These are phyloP conservation scores for Brenthis ino DNA, from an alignment of 2,888 invertebrate genomes.

Conservation along the genomic window DNA sequence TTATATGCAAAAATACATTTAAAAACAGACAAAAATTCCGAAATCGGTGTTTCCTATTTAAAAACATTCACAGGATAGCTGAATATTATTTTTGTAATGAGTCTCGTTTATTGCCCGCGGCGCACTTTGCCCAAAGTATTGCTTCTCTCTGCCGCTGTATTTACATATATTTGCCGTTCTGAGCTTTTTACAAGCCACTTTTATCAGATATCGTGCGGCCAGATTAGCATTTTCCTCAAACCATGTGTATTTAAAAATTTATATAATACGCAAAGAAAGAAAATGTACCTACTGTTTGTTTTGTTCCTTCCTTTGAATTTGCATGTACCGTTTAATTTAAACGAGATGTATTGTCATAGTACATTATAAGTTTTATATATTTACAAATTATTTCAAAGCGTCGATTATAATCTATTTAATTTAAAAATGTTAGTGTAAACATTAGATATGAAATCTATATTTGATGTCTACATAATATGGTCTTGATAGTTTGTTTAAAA, in stretches of 20 bases:
- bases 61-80: conserved; percentile 44
- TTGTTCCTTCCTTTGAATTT: neutral
- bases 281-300: neutral
- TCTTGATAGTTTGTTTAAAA: neutral
- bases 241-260: conserved; percentile 27
- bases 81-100: conserved; percentile 51
- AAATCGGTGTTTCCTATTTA: conserved; percentile 46
- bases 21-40: conserved; percentile 30
- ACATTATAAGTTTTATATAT: neutral
- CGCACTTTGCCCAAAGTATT: conserved; percentile 46
- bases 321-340: neutral
- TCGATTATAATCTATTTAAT: neutral
- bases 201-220: conserved; percentile 44
- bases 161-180: conserved; percentile 46
- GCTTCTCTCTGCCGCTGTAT: conserved; percentile 42
- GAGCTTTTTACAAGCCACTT: conserved; percentile 46
- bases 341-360: neutral
- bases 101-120: conserved; percentile 45
- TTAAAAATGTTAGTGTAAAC: conserved; percentile 5
- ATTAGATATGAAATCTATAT: conserved; percentile 8
- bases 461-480: conserved; percentile 1
- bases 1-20: conserved; percentile 22
- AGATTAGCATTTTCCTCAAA: conserved; percentile 43
- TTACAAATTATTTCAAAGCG: neutral
- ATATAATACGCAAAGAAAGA: conserved; percentile 7